Evolutionary conservation across 2,888 invertebrate species (phyloP), one percentile per base, ranked within the genome.

Genomic region (Marasmarcha lunaedactyla): DNA sequence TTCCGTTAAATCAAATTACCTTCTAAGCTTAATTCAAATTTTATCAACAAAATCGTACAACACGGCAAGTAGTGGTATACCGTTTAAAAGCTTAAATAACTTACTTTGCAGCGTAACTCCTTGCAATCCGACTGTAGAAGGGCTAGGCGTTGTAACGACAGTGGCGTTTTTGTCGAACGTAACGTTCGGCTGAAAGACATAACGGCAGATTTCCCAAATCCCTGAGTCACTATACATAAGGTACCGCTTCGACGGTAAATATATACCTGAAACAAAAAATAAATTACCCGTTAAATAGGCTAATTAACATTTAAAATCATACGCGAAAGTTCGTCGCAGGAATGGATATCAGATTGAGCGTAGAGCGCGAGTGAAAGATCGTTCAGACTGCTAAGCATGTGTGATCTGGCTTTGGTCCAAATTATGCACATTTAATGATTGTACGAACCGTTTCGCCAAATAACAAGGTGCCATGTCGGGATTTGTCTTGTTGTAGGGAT

Each of bases 221-320:
- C 92, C 92, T 2, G 89, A 87, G 53, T 91, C 85, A 48, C 90
- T 90, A 52, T 84, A 86, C 57, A 90, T 67, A 40, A 91, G 87
- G 54, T 86, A 88, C 41, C 86, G 54, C 15, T 83, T 86, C 37
- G 74, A 69, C 0, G 81, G 83, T 44, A 88, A 72, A 55, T 78
- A 86, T 48, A 88, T 85, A 55, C 87, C 88, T 88, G 66, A 15
- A 25, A 14, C 35, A 41, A 30, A 7, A 7, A 36, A 20, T 20
- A 20, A 20, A 20, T 20, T 20, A 20, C 20, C 7, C 46, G 46
- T 51, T 46, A 52, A 53, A 51, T 44, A 30, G 30, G 30, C n/a
- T 30, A 30, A 30, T 30, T 30, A 30, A n/a, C 30, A 11, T 3
- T 20, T 30, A 30, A 30, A 30, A 30, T n/a, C 30, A 30, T n/a